These are phyloP conservation scores for Dendrocincla fuliginosa DNA, from an alignment of 2,797 vertebrate genomes.

Conservation along the genomic window DNA sequence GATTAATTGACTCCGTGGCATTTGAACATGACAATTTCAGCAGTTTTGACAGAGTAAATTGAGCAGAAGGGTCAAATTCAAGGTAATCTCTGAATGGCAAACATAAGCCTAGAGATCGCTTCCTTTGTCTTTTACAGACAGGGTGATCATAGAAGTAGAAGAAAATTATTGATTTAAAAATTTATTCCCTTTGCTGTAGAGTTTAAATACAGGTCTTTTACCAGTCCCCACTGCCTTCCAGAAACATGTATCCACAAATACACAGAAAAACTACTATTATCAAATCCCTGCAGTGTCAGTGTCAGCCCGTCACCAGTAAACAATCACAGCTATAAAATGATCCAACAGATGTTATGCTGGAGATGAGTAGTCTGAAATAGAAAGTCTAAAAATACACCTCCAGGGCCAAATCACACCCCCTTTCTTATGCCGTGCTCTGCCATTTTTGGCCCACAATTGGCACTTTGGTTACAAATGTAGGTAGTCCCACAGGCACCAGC, in stretches of 20 bases:
- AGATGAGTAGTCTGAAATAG: slow-evolving; percentile 70
- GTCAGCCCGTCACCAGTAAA: slow-evolving; percentile 65
- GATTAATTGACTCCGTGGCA: background rate
- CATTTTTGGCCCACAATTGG: slow-evolving; percentile 22
- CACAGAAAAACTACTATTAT: slow-evolving; percentile 25
- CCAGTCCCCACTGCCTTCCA: background rate
- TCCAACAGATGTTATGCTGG: slow-evolving; percentile 71
- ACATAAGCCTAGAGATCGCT: background rate
- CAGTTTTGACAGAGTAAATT: background rate
- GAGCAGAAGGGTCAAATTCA: slow-evolving; percentile 52
- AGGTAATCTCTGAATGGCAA: slow-evolving; percentile 21
- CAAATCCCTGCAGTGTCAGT: slow-evolving; percentile 10
- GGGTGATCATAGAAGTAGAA: background rate
- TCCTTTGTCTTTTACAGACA: slow-evolving; percentile 12
- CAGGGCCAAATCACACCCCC: slow-evolving; percentile 38
- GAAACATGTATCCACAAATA: background rate
- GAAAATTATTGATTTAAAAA: background rate
- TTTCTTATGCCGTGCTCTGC: slow-evolving; percentile 10
- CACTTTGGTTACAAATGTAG: background rate
- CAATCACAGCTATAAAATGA: slow-evolving; percentile 69
- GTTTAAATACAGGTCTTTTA: background rate
- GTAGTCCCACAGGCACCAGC: background rate
- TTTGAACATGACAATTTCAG: background rate
- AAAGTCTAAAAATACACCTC: slow-evolving; percentile 62
- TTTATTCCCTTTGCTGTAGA: background rate